Base-by-base conservation (phyloP, 2,888 invertebrate species). In the Catocala sponsa region DNA sequence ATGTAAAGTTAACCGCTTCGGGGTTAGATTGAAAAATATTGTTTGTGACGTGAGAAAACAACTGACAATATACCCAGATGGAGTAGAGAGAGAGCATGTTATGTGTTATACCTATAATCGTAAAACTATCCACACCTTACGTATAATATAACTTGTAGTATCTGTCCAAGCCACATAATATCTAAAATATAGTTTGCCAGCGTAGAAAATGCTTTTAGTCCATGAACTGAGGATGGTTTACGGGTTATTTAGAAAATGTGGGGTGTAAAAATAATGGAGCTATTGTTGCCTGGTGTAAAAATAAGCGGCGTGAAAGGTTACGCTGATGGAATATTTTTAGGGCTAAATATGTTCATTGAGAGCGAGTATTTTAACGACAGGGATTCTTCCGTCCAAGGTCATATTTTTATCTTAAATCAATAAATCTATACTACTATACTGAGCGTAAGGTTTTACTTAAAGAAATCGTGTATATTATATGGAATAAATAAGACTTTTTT, bases 211-310 rank as follows among this genome's bases (percentile, higher is more conserved):
- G 33, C 25, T 49, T 49, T 49, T 12, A 47, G 48, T 44, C 6
- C 44, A 44, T 12, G 12, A 6, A n/a, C n/a, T 47, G 59, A 62
- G 64, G 13, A 54, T 15, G 38, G 35, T 65, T 67, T 63, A 61
- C 47, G 47, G 41, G 50, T 55, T 68, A 59, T 72, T 59, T 58
- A n/a, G n/a, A 51, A 60, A 59, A 57, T 48, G 46, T 42, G 35
- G 9, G 42, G 32, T 15, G 12, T 58, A 48, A 57, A 64, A 58
- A 55, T 63, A 65, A 65, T 47, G 10, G 6, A 47, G 49, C 49
- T 41, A 48, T 73, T 68, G 25, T 55, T 6, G 49, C 33, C 7
- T 5, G 53, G 48, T 25, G 9, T 55, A 65, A 72, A 74, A 75
- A 63, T 59, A 64, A 60, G 6, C 38, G 38, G 42, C 0, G 7